Percentiles rank a stretch among this genome's conserved stretches.
phyloP scores from a whole-genome alignment of 2,113 vertebrate species.

The Oreotragus oreotragus region DNA sequence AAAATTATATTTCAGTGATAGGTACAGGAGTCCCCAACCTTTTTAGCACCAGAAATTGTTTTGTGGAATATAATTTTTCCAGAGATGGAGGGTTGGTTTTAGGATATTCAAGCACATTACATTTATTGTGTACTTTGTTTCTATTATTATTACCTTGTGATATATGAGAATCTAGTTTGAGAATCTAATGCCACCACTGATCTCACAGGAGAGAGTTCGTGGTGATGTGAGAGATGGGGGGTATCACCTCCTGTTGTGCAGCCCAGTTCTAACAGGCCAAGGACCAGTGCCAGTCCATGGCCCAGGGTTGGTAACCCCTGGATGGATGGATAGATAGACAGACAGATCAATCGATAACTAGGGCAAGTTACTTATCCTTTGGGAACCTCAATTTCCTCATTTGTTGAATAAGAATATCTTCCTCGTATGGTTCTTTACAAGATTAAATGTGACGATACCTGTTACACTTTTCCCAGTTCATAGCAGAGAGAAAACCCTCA shows the following conservation, averaged over 20 bases:
- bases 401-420: not conserved
- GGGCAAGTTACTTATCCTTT: not conserved
- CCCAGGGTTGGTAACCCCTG: not conserved
- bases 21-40: not conserved
- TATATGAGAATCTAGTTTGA: not conserved
- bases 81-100: not conserved
- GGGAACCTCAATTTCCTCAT: not conserved
- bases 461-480: not conserved
- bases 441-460: not conserved
- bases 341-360: not conserved
- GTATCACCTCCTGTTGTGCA: not conserved
- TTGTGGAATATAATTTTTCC: not conserved
- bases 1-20: not conserved
- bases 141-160: not conserved
- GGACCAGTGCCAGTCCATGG: not conserved
- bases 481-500: not conserved
- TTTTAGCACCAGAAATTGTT: not conserved
- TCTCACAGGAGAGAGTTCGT: not conserved
- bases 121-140: not conserved
- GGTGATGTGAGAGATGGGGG: not conserved
- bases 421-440: not conserved
- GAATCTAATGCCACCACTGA: not conserved
- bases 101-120: not conserved
- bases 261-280: not conserved
- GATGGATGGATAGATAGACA: not conserved